Conservation (phyloP, 2,797 vertebrate species). For the Ctenopoma kingsleyae region DNA sequence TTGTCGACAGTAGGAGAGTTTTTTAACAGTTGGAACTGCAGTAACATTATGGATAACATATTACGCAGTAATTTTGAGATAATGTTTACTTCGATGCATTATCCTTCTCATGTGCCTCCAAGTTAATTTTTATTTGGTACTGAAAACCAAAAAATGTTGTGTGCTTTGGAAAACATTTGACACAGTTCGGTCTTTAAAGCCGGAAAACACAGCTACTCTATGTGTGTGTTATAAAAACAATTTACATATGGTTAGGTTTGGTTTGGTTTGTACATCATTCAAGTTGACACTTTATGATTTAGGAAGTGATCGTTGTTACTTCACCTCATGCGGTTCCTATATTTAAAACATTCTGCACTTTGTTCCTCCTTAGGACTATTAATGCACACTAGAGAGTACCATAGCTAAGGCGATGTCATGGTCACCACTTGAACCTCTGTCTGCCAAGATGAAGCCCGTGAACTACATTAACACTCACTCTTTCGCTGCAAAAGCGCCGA, state of each 20-base stretch:
- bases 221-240: neutral
- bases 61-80: no score
- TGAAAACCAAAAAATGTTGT: neutral
- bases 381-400: neutral
- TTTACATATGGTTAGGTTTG: neutral
- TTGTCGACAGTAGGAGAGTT: no score
- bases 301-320: slow-evolving; percentile 34
- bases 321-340: slow-evolving; percentile 15
- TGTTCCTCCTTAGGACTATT: slow-evolving; percentile 17
- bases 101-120: neutral
- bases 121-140: neutral
- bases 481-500: slow-evolving; percentile 23
- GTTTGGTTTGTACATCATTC: slow-evolving; percentile 12
- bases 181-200: neutral
- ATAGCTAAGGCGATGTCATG: neutral
- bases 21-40: no score
- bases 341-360: slow-evolving; percentile 17
- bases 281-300: slow-evolving; percentile 24
- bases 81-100: neutral
- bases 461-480: slow-evolving; percentile 20
- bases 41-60: neutral
- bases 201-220: neutral
- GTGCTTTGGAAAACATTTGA: neutral
- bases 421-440: slow-evolving; percentile 24
- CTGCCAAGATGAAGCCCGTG: slow-evolving; percentile 17